Base-by-base conservation (phyloP, 2,888 invertebrate species). In the Rotaria magnacalcarata region DNA sequence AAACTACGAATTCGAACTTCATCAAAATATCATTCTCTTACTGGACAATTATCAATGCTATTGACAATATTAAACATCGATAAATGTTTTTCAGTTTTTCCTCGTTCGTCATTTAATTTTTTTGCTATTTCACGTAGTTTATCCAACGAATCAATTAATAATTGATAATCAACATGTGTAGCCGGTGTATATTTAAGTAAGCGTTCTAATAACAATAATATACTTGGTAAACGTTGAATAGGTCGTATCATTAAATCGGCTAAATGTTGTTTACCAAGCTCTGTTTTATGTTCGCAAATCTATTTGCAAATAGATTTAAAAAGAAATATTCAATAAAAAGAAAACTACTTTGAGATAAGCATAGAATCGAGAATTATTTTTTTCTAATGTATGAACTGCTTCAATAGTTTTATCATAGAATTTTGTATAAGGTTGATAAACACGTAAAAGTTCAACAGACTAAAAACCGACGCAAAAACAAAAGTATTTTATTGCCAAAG, bases 351-450 rank as follows among this genome's bases (percentile, higher is more conserved):
- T 97, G 88, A 98, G 93, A 92, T 98, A 98, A 90, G 97, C 97
- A 93, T 97, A 96, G 93, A 99, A 99, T 91, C 96, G 93, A 74
- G 96, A 96, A 92, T 96, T 96, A 90, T 94, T 94, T 90, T 94
- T 94, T 92, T 96, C 96, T 93, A 96, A 97, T 90, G 94, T 94
- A 89, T 94, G 93, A 90, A 99, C 93, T 93, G 95, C 95, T 90
- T 96, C 96, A 92, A 96, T 96, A 92, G 96, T 96, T 91, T 96
- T 95, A 92, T 98, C 97, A 91, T 97, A 97, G 92, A 95, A 97
- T 92, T 99, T 99, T 86, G 99, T 95, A 92, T 96, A 99, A 41
- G 97, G 96, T 87, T 97, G 97, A 92, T 99, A 99, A 1, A 96
- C 95, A 92, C 95, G 96, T 88, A 95, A 93, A 90, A 98, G 93